Conservation (phyloP, 2,113 vertebrate genomes). For the Paedocypris sp. region DNA sequence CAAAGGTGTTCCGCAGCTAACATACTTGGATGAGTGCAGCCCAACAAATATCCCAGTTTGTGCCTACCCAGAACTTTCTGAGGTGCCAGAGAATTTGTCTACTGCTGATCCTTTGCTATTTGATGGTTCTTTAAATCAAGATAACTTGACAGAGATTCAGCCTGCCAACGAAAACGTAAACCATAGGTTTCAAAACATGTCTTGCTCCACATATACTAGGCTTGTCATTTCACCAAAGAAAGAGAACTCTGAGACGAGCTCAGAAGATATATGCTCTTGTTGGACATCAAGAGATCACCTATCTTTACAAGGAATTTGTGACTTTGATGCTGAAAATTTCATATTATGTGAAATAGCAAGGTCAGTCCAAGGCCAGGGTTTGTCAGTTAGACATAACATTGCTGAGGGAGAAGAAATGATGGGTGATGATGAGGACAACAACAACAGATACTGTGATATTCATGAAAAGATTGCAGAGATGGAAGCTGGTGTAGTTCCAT, state of each 20-base stretch:
- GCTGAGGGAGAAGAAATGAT: constrained; percentile 41
- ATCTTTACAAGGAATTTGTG: constrained; percentile 50
- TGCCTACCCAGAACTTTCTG: constrained; percentile 51
- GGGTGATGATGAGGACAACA: constrained; percentile 55
- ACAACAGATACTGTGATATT: constrained; percentile 46
- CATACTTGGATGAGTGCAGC: constrained; percentile 55
- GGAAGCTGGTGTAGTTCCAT: constrained; percentile 48
- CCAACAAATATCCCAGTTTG: constrained; percentile 66
- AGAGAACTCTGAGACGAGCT: constrained; percentile 61
- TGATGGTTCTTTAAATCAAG: constrained; percentile 54
- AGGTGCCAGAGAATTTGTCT: constrained; percentile 55
- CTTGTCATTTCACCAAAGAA: constrained; percentile 67
- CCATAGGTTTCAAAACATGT: constrained; percentile 40
- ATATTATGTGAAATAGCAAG: constrained; percentile 52
- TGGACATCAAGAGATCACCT: constrained; percentile 38
- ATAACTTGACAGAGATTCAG: constrained; percentile 62
- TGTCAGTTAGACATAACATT: constrained; percentile 37
- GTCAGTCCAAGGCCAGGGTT: constrained; percentile 39
- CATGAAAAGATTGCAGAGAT: constrained; percentile 42
- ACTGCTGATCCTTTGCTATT: constrained; percentile 47
- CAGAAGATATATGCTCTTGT: constrained; percentile 28
- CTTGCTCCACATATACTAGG: constrained; percentile 53
- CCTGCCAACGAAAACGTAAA: constrained; percentile 53
- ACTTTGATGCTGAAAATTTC: constrained; percentile 54
- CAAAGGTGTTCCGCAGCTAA: constrained; percentile 60